phyloP scores from a whole-genome alignment of 2,797 vertebrate species.

The Bucorvus abyssinicus region DNA sequence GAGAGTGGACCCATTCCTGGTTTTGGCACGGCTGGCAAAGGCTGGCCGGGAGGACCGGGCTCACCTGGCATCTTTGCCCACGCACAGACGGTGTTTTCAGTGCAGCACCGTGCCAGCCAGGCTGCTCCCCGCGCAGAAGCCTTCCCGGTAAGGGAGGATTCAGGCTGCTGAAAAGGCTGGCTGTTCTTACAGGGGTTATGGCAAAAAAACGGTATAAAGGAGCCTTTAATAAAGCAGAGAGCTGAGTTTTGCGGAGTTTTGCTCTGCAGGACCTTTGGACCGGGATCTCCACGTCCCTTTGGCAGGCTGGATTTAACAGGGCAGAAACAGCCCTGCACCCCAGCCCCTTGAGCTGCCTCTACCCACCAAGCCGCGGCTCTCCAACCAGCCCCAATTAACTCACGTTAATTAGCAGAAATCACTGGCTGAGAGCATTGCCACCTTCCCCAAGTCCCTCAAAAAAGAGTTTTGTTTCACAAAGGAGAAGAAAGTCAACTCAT shows the following conservation, averaged over 20 bases:
- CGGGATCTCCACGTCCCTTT: rapidly evolving
- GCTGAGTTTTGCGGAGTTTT: not conserved
- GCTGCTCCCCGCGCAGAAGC: not conserved
- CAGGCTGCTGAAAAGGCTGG: constrained; percentile 54
- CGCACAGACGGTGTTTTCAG: not conserved
- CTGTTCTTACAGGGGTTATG: not conserved
- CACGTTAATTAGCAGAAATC: not conserved
- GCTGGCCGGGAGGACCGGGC: not conserved
- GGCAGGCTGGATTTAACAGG: not conserved
- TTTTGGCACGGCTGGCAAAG: not conserved
- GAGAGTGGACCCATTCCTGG: rapidly evolving
- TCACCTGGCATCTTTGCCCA: rapidly evolving
- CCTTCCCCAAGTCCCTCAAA: not conserved
- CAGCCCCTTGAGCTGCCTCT: not conserved
- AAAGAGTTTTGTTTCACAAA: not conserved
- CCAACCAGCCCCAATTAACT: not conserved
- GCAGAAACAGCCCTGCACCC: not conserved
- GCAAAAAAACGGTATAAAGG: constrained; percentile 31
- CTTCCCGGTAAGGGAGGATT: not conserved
- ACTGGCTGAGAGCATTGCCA: not conserved
- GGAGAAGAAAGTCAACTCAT: not conserved
- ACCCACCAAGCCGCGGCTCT: not conserved
- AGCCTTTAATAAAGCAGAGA: constrained; percentile 24
- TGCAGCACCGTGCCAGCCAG: not conserved
- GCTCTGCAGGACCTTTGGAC: not conserved